Evolutionary conservation across 2,113 vertebrate species (phyloP).

Genomic region (Solea solea): DNA sequence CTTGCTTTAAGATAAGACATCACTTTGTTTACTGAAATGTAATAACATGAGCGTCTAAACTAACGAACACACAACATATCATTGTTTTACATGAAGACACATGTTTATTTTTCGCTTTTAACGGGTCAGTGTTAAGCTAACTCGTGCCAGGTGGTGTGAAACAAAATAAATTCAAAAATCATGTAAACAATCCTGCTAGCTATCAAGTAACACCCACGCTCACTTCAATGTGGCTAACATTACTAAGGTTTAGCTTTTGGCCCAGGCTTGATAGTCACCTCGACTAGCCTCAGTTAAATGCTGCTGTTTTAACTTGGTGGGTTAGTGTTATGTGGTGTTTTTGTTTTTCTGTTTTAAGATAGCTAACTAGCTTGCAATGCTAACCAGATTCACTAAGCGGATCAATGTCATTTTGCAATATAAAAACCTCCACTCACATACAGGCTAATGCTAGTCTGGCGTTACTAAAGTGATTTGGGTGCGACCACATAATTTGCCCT

Average conservation of each 20-base stretch:
- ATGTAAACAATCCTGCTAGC: slow-evolving; percentile 63
- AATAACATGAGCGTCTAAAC: no score
- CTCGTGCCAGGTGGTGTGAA: slow-evolving; percentile 1
- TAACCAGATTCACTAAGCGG: slow-evolving; percentile 54
- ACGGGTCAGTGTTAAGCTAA: not conserved
- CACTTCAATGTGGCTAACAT: not conserved
- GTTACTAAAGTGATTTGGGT: not conserved
- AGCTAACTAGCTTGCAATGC: slow-evolving; percentile 17
- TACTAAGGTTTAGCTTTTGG: not conserved
- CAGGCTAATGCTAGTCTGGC: slow-evolving; percentile 5
- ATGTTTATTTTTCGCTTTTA: not conserved
- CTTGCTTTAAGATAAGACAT: not conserved
- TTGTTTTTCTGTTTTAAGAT: not conserved
- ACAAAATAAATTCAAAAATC: not conserved
- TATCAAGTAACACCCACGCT: not conserved
- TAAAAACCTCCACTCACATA: slow-evolving; percentile 23
- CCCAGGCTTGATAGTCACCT: not conserved
- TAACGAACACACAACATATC: not conserved
- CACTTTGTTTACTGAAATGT: not conserved
- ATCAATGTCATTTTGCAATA: slow-evolving; percentile 58
- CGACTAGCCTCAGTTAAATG: not conserved
- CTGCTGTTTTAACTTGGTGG: not conserved
- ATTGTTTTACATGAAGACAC: not conserved
- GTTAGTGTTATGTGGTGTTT: slow-evolving; percentile 21
- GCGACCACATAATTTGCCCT: not conserved